Percentiles rank a stretch among this genome's conserved stretches.
Conservation (phyloP, 1,140 invertebrate genomes). For the Tetragnatha versicolor region DNA sequence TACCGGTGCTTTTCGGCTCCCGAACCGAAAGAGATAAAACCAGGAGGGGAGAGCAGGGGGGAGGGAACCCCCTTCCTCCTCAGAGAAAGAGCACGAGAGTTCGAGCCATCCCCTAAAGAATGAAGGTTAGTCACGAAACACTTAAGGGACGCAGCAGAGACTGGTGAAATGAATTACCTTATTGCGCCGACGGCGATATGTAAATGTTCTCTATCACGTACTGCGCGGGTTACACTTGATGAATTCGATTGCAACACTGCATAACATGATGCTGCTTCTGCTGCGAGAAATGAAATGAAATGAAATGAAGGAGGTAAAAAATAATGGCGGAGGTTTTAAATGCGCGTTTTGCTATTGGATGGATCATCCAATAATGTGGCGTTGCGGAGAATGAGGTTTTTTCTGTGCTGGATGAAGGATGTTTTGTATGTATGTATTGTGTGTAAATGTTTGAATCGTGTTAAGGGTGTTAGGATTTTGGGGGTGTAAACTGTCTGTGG, state of each 20-base stretch:
- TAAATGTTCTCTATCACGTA: conserved; percentile 36
- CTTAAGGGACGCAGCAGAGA: conserved; percentile 11
- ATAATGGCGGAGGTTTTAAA: too few species aligned
- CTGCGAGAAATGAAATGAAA: not conserved
- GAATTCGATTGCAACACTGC: conserved; percentile 24
- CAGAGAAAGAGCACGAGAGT: not conserved
- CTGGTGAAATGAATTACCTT: conserved; percentile 16
- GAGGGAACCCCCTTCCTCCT: not conserved
- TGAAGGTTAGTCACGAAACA: conserved; percentile 50
- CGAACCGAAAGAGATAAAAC: not conserved
- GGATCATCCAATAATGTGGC: too few species aligned
- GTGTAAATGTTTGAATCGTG: too few species aligned
- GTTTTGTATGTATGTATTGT: too few species aligned
- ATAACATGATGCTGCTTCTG: not conserved
- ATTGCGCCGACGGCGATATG: conserved; percentile 34
- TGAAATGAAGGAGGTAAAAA: too few species aligned
- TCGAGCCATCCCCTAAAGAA: conserved; percentile 36
- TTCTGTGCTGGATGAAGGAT: too few species aligned
- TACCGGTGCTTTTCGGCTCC: conserved; percentile 43
- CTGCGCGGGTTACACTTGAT: conserved; percentile 1
- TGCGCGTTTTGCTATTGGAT: too few species aligned
- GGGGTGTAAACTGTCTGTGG: too few species aligned
- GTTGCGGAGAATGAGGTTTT: too few species aligned
- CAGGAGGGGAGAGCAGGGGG: not conserved
- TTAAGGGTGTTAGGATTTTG: too few species aligned